Conservation (phyloP, 2,113 vertebrate genomes). For the Cinclus mexicanus region DNA sequence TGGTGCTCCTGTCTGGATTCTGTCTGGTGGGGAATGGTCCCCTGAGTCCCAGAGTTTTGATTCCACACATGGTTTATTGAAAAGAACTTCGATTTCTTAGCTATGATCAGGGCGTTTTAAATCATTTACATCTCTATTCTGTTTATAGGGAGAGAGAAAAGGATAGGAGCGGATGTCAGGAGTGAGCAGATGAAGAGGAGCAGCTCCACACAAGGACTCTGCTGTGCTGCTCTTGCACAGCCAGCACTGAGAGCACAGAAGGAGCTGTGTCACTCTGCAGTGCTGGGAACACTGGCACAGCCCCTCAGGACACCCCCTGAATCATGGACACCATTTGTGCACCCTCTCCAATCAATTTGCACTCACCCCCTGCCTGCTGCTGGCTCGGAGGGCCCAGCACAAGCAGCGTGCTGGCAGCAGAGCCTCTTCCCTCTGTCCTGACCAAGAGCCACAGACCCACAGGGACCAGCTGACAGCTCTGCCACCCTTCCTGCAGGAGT, state of each 20-base stretch:
- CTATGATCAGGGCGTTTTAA: background rate
- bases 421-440: background rate
- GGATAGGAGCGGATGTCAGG: background rate
- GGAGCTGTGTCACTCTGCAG: background rate
- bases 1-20: background rate
- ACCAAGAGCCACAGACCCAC: accelerated
- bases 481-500: background rate
- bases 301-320: background rate
- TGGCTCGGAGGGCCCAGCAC: background rate
- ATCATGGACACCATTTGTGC: accelerated
- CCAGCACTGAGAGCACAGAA: background rate
- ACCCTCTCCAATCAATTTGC: background rate
- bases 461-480: background rate
- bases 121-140: background rate
- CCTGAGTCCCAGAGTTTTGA: background rate
- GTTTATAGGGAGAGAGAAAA: background rate
- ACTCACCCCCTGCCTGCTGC: background rate
- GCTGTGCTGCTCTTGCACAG: background rate
- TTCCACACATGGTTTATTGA: background rate
- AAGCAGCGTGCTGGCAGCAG: background rate
- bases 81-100: background rate
- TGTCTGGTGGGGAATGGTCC: background rate
- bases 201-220: background rate
- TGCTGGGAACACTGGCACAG: background rate
- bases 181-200: background rate